Percentiles rank a stretch among this genome's conserved stretches.
Evolutionary conservation across 2,888 invertebrate species (phyloP).

Genomic region (Axea sp.): DNA sequence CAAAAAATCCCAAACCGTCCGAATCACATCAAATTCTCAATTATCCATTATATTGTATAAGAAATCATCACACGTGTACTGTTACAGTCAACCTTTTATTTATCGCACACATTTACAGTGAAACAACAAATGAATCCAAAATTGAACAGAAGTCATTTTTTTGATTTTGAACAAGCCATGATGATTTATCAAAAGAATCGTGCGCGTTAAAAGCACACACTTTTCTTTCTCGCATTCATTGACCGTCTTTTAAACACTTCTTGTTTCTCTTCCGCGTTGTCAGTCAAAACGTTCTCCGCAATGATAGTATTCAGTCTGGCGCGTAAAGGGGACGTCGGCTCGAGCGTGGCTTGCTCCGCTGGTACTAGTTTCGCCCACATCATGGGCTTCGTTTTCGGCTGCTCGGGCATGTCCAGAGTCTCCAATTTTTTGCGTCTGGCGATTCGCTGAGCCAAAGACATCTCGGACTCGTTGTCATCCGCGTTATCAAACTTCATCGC

Average conservation of each 20-base stretch:
- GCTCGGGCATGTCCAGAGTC: conserved; percentile 63
- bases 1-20: conserved; percentile 2
- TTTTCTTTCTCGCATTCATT: conserved; percentile 73
- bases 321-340: conserved; percentile 54
- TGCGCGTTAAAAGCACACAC: conserved; percentile 71
- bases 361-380: conserved; percentile 71
- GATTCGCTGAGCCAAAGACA: conserved; percentile 67
- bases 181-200: neutral
- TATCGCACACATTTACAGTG: conserved; percentile 25
- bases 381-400: conserved; percentile 61
- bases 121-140: conserved; percentile 6
- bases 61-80: conserved; percentile 16
- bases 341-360: conserved; percentile 61
- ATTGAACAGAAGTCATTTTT: conserved; percentile 1
- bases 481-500: conserved; percentile 75
- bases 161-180: too few species aligned
- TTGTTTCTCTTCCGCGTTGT: conserved; percentile 49
- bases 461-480: conserved; percentile 61
- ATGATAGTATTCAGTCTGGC: conserved; percentile 69
- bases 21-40: too few species aligned
- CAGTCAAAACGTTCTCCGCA: conserved; percentile 65
- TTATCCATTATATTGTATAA: neutral
- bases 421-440: conserved; percentile 68
- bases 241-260: conserved; percentile 67
- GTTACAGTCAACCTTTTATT: conserved; percentile 37